Percentiles rank a stretch among this genome's conserved stretches.
Conservation (phyloP, 2,797 vertebrate genomes). For the Lithobates pipiens region DNA sequence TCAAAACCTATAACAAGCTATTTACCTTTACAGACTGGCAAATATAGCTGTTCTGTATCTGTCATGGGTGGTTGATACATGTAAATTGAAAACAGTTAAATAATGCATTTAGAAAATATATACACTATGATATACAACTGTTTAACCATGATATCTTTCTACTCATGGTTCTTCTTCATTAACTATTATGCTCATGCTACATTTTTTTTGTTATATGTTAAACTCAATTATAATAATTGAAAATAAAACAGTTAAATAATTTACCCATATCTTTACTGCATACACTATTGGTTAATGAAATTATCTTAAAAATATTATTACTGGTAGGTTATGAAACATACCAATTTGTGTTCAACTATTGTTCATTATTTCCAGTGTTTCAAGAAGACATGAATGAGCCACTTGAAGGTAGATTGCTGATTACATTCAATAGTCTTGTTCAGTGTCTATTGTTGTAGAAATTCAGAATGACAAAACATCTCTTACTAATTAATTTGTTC, state of each 20-base stretch:
- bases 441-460: not conserved
- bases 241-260: not conserved
- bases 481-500: not conserved
- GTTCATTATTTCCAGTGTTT: not conserved
- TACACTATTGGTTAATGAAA: not conserved
- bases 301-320: not conserved
- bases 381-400: not conserved
- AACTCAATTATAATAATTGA: no score
- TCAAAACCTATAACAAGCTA: no score
- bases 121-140: no score
- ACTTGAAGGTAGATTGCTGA: not conserved
- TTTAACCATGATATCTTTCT: no score
- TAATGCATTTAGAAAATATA: no score
- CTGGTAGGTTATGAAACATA: not conserved
- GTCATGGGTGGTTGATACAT: no score
- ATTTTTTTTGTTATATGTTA: no score
- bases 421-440: not conserved
- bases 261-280: not conserved
- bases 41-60: no score
- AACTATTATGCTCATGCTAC: no score
- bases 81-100: no score
- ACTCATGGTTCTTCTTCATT: no score
- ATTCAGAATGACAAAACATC: not conserved
- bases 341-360: not conserved
- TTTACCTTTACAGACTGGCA: no score